These are phyloP conservation scores for Dasyurus viverrinus DNA, from an alignment of 2,113 vertebrate genomes.

Conservation along the genomic window DNA sequence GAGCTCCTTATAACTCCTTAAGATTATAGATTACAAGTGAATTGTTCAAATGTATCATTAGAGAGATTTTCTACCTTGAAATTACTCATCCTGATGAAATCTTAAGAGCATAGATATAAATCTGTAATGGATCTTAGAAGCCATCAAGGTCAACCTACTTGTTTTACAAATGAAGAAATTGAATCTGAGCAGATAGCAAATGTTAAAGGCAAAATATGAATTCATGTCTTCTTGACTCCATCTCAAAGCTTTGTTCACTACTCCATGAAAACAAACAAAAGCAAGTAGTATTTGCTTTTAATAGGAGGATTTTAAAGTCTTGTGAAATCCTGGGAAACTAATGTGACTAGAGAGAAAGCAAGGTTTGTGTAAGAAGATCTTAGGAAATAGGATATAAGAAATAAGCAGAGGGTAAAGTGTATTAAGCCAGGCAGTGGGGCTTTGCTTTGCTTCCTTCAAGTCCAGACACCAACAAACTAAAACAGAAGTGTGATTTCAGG, in stretches of 20 bases:
- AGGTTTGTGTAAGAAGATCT: background rate
- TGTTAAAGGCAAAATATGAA: background rate
- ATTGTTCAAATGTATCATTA: background rate
- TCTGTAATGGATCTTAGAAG: background rate
- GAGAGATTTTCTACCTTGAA: background rate
- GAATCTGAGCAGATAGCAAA: background rate
- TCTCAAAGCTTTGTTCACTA: background rate
- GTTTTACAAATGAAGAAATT: background rate
- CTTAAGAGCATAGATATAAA: background rate
- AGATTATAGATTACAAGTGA: background rate
- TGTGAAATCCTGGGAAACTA: background rate
- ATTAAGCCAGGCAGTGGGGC: background rate
- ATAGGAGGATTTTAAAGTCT: background rate
- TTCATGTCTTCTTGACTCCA: background rate
- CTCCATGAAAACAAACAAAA: background rate
- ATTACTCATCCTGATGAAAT: background rate
- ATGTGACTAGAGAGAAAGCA: background rate
- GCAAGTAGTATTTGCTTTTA: background rate
- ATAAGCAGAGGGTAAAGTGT: background rate
- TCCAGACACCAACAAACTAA: background rate
- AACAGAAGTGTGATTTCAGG: background rate
- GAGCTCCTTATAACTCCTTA: background rate
- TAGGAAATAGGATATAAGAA: background rate
- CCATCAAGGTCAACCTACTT: background rate
- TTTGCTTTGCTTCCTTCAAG: background rate